phyloP scores from a whole-genome alignment of 2,797 vertebrate species.

The Sylvia borin region DNA sequence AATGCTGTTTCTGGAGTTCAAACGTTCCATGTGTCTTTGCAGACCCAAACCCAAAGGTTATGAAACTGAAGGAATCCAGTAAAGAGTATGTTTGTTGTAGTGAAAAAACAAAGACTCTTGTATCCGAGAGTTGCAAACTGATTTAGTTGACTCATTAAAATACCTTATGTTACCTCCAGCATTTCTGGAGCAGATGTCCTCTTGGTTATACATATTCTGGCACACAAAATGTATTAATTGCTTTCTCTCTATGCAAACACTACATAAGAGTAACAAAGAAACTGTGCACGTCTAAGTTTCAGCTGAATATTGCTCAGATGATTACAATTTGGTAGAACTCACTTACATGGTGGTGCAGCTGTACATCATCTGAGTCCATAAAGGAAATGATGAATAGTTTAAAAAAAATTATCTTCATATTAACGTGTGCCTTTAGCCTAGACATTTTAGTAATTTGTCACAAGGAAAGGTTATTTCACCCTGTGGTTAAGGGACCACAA shows the following conservation, averaged over 20 bases:
- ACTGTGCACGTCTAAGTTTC: background rate
- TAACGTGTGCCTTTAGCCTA: background rate
- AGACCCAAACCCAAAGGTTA: background rate
- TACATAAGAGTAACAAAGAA: background rate
- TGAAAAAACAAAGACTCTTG: background rate
- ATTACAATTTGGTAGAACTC: background rate
- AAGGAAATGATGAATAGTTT: background rate
- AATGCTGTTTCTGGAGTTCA: background rate
- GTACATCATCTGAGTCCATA: background rate
- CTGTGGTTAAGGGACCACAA: background rate
- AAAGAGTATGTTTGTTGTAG: background rate
- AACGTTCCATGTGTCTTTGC: background rate
- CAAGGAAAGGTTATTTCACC: background rate
- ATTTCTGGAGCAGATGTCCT: background rate
- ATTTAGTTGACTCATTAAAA: background rate
- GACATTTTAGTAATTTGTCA: background rate
- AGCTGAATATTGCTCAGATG: background rate
- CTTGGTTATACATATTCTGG: background rate
- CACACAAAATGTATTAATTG: background rate
- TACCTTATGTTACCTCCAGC: background rate
- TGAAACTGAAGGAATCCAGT: background rate
- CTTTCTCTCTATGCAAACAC: background rate
- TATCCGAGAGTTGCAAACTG: background rate
- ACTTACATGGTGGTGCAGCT: background rate
- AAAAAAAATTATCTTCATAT: background rate